Base-by-base conservation (phyloP, 2,797 vertebrate genomes). In the Falco biarmicus region DNA sequence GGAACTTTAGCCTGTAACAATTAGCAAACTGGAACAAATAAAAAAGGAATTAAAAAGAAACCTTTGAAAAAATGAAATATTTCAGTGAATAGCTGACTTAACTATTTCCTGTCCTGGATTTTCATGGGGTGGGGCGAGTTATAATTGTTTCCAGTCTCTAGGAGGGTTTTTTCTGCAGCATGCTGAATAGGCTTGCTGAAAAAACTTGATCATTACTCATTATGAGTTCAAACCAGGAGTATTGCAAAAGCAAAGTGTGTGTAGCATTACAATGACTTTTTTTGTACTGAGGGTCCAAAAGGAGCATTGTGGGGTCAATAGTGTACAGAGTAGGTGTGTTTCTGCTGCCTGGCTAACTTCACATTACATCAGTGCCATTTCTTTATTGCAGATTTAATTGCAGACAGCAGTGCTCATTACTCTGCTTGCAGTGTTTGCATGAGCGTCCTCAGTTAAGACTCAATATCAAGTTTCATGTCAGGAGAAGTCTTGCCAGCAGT, bases 61-160 rank as follows among this genome's bases (percentile, higher is more conserved):
- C 29, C 6, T 69, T 80, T 45, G 9, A 0, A 39, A 84, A 85
- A 83, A 80, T 45, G 0, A 84, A 84, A 26, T 88, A 87, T 73
- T 96, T 89, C 24, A 24, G 17, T 73, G 71, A 90, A 79, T 57
- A 80, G 41, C 57, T 74, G 61, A 71, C 34, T 90, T 89, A 92
- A 91, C 66, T 91, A 31, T 86, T 94, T 96, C 89, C 78, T 91
- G 70, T 57, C 61, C 68, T 80, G 39, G 21, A 39, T 75, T 92
- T 95, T 77, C 6, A 22, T n/a, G 15, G 12, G 19, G 22, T 5
- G 25, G 32, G 14, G 22, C 47, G 34, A 50, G 39, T 87, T 74
- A 29, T 39, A 91, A 78, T 83, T 92, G 65, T 88, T 96, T 91
- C 90, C 87, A 94, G 59, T 90, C 39, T 50, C 39, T 65, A 53